Evolutionary conservation across 2,113 vertebrate genomes (phyloP), one percentile per base, ranked within the genome.

Genomic region (Calidris pugnax): DNA sequence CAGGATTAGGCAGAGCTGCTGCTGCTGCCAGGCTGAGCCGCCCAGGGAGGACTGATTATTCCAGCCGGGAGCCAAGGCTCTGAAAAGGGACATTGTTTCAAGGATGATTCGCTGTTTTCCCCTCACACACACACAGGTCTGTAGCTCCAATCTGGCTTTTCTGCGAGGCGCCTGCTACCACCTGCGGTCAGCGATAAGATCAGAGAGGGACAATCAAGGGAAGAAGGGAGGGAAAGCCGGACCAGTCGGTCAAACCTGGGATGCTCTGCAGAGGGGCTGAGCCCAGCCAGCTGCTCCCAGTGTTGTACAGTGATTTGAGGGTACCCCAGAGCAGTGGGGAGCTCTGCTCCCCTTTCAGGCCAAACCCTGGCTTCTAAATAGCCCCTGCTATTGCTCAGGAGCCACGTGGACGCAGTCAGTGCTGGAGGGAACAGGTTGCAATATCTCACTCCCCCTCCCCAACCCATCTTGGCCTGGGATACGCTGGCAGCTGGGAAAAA

Each of bases 41-140:
- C 59, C 62, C 62, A 50, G 32, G 53, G 43, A 85, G 62, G 53
- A 64, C 55, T 50, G 47, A 85, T 66, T 30, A 76, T 74, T 79
- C 75, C 82, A 71, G 37, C 59, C 48, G 75, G 30, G 32, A 93
- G 72, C 59, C 79, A 63, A 47, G 33, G 19, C 12, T 76, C 71
- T 95, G 75, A 94, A 95, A 89, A 93, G 71, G 67, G 72, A 79
- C 91, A 83, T 91, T 85, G 87, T 94, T 93, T 85, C 50, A 57
- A 85, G 77, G 69, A 73, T 56, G 66, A 93, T 79, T 79, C 64
- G 64, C 74, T 56, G 4, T 59, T 89, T 72, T 2, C 16, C 71
- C 22, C 57, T 35, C 41, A 7, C 20, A 16, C 59, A 68, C n/a
- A 39, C 41, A 41, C 32, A 59, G 1, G 32, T 33, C 81, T 87